Evolutionary conservation across 2,888 invertebrate species (phyloP), one percentile per base, ranked within the genome.

Genomic region (Amiota communis): DNA sequence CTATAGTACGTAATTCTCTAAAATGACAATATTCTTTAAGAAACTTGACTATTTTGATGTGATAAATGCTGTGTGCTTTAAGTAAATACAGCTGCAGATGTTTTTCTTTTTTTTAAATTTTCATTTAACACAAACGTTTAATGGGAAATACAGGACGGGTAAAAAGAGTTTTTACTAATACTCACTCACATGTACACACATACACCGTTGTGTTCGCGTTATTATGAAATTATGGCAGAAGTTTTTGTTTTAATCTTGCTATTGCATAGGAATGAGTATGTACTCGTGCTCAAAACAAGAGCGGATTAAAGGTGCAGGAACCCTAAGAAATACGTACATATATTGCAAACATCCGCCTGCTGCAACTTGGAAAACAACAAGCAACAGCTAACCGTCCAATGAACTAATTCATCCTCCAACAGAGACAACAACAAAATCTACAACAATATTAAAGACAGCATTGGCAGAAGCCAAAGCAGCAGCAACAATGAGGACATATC

Each of bases 301-400:
- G 83, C 82, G 86, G 86, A 86, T 86, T 86, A 86, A 86, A 86
- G 86, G 85, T 86, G 86, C 82, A 84, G 80, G 80, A 84, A 81
- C 84, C 84, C 75, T 82, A 82, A 84, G 81, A 84, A 84, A 84
- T 82, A n/a, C n/a, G n/a, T n/a, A n/a, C n/a, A n/a, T n/a, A 79
- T 82, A 81, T 84, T 80, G 86, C 81, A 87, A 86, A 86, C 85
- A 85, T 86, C 86, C 87, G 87, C 86, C 86, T 86, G 86, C 87
- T 86, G 87, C 87, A 87, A 86, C 86, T 86, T 86, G 84, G 83
- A 81, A 83, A 70, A 70, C 51, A 36, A 36, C 36, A 36, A 36
- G 36, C 36, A 36, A 36, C 36, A 36, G 36, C 36, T 6, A 36
- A 36, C 36, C 36, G 36, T 36, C 36, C 36, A 36, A 36, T 36